Percentiles rank a stretch among this genome's conserved stretches.
Conservation (phyloP, 2,113 vertebrate genomes). For the Triplophysa rosa region DNA sequence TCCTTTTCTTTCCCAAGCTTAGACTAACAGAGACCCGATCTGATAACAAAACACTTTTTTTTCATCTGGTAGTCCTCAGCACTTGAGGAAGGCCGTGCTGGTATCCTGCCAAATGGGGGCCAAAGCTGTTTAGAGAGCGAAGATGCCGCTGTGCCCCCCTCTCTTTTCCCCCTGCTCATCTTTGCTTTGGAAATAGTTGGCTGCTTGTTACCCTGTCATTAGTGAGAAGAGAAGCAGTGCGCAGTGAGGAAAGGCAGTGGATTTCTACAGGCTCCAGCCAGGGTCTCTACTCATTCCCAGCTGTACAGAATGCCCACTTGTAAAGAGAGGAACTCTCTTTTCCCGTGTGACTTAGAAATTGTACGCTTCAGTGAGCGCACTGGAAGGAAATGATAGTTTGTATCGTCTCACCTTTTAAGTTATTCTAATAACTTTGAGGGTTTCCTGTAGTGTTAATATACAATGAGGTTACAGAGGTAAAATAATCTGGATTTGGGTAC, state of each 20-base stretch:
- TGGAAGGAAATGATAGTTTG: slow-evolving; percentile 33
- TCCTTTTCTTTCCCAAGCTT: slow-evolving; percentile 8
- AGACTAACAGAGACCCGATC: neutral
- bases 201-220: slow-evolving; percentile 70
- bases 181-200: slow-evolving; percentile 64
- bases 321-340: slow-evolving; percentile 48
- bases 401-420: neutral
- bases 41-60: slow-evolving; percentile 1
- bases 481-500: too few species aligned
- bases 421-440: neutral
- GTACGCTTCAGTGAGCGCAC: neutral
- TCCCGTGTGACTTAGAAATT: slow-evolving; percentile 33
- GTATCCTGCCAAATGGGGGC: slow-evolving; percentile 52
- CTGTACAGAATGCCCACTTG: slow-evolving; percentile 56
- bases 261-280: slow-evolving; percentile 36
- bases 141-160: slow-evolving; percentile 26
- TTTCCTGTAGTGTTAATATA: too few species aligned
- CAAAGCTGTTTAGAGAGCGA: slow-evolving; percentile 49
- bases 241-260: slow-evolving; percentile 48
- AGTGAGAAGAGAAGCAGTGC: slow-evolving; percentile 65
- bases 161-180: slow-evolving; percentile 44
- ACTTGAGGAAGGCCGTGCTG: slow-evolving; percentile 44
- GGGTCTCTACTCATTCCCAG: slow-evolving; percentile 58
- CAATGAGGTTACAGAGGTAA: too few species aligned
- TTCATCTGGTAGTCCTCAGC: slow-evolving; percentile 29